Evolutionary conservation across 2,888 invertebrate genomes (phyloP).

Genomic region (Ptycholaimellus sp.): DNA sequence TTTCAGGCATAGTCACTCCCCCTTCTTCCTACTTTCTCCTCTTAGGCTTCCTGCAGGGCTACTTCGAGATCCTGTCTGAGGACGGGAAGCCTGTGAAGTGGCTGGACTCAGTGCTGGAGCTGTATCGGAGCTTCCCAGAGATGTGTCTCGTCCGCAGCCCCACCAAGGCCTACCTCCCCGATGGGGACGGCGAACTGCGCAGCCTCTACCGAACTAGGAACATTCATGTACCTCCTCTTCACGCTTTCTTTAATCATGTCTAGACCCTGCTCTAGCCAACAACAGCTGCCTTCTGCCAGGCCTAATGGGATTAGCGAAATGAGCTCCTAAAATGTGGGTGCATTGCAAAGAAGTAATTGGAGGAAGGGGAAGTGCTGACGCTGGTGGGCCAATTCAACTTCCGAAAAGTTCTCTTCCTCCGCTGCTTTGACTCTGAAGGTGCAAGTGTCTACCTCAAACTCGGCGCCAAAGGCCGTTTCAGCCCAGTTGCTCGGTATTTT

Average conservation of each 20-base stretch:
- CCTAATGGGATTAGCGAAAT: too few relatives aligned
- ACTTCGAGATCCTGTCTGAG: conserved; percentile 75
- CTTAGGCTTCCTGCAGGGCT: too few relatives aligned
- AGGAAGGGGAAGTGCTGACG: conserved; percentile 24
- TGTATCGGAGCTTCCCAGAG: conserved; percentile 36
- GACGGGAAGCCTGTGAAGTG: conserved; percentile 70
- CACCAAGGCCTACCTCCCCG: conserved; percentile 20
- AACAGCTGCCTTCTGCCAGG: too few relatives aligned
- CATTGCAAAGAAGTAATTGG: too few relatives aligned
- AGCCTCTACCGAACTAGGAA: conserved; percentile 5
- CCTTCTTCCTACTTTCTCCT: too few relatives aligned
- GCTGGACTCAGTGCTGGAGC: conserved; percentile 60
- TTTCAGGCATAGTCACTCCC: too few relatives aligned
- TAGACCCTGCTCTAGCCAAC: too few relatives aligned
- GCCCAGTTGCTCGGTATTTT: conserved; percentile 64
- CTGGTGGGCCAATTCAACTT: conserved; percentile 19
- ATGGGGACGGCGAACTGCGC: conserved; percentile 18
- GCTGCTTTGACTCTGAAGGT: conserved; percentile 60
- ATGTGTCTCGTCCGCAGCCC: conserved; percentile 45
- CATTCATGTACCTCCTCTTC: too few relatives aligned
- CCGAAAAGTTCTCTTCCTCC: conserved; percentile 37
- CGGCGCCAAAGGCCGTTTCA: conserved; percentile 64
- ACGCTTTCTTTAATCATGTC: too few relatives aligned
- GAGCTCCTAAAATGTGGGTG: too few relatives aligned
- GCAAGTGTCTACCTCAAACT: conserved; percentile 55